Percentiles rank a stretch among this genome's conserved stretches.
These are phyloP conservation scores for Meleagris gallopavo DNA, from an alignment of 2,113 vertebrate genomes.

Conservation along the genomic window DNA sequence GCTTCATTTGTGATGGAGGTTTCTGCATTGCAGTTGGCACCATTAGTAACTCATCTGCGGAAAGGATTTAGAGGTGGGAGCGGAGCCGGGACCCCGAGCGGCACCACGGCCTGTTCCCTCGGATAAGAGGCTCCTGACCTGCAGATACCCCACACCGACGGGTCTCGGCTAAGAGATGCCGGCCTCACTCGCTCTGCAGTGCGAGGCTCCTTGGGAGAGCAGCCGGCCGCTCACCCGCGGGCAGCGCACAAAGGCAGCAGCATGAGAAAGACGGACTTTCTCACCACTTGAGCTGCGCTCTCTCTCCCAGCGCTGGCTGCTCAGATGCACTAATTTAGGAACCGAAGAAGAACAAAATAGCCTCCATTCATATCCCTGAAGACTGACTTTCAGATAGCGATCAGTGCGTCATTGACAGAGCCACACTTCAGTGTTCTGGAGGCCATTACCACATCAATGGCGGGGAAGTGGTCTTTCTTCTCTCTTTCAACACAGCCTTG, in stretches of 20 bases:
- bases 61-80: background rate
- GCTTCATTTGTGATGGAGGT: accelerated
- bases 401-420: conserved; percentile 1
- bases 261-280: background rate
- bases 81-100: background rate
- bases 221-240: background rate
- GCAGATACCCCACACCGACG: background rate
- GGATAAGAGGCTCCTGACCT: background rate
- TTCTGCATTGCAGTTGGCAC: background rate
- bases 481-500: background rate
- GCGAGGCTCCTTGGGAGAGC: background rate
- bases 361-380: background rate
- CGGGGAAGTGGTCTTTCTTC: background rate
- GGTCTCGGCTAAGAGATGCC: background rate
- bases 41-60: accelerated
- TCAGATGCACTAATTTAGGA: background rate
- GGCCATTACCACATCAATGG: conserved; percentile 47
- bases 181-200: background rate
- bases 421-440: background rate
- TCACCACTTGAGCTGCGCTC: background rate
- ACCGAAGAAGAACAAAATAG: background rate
- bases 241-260: background rate
- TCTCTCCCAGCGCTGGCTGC: background rate
- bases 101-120: background rate
- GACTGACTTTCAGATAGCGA: conserved; percentile 12